Evolutionary conservation across 2,888 invertebrate genomes (phyloP).

Genomic region (Cremastobaeus sp.): DNA sequence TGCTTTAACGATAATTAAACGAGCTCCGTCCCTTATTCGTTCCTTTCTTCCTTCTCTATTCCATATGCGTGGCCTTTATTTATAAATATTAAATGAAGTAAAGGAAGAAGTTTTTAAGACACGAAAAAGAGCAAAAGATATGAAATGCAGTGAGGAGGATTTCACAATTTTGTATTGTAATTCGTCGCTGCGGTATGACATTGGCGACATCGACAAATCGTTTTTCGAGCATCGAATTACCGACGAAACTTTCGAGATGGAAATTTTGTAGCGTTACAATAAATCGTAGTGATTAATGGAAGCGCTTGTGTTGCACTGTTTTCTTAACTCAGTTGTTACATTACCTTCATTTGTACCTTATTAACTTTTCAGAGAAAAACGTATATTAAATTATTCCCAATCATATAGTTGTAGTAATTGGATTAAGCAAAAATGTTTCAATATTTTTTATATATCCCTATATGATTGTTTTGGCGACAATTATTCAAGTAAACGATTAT

Average conservation of each 20-base stretch:
- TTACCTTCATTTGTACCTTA: conserved; percentile 19
- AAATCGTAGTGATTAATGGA: conserved; percentile 73
- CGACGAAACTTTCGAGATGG: conserved; percentile 62
- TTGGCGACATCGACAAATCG: conserved; percentile 60
- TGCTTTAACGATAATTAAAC: conserved; percentile 33
- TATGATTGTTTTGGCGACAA: too few relatives aligned
- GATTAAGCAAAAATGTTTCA: too few relatives aligned
- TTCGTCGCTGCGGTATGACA: conserved; percentile 59
- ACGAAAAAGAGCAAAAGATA: conserved; percentile 16
- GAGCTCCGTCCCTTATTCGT: conserved; percentile 49
- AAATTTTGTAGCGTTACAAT: conserved; percentile 72
- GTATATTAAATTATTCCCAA: conserved; percentile 10
- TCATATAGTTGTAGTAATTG: too few relatives aligned
- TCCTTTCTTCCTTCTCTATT: conserved; percentile 59
- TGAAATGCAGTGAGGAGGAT: conserved; percentile 36
- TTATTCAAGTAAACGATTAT: too few relatives aligned
- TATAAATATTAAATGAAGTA: conserved; percentile 41
- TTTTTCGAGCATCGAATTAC: conserved; percentile 60
- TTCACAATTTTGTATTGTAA: conserved; percentile 55
- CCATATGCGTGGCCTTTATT: conserved; percentile 56
- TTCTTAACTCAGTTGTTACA: conserved; percentile 25
- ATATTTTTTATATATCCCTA: too few relatives aligned
- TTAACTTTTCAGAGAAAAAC: conserved; percentile 18
- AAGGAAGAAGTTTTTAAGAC: conserved; percentile 48
- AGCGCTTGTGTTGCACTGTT: conserved; percentile 42